Base-by-base conservation (phyloP, 2,797 vertebrate species). In the Galago senegalensis region DNA sequence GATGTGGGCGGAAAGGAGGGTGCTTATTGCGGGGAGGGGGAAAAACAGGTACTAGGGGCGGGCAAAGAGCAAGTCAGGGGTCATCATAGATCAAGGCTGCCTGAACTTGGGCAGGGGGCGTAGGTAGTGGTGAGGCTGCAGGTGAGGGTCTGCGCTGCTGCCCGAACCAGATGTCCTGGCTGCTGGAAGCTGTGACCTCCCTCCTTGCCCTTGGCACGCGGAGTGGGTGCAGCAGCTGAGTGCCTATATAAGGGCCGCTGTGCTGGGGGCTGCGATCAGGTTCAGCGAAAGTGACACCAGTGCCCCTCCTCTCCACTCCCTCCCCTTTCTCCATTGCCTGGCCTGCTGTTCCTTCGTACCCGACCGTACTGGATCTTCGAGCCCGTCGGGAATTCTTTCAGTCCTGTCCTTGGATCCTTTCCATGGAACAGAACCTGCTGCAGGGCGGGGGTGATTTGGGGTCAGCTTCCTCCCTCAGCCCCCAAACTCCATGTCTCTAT, bases 191-290 rank as follows among this genome's bases (percentile, higher is more conserved):
- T 10, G 1, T 96, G 95, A 97, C 96, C 96, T 96, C 96, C 46
- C 83, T 75, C 27, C 72, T 49, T 88, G 95, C 69, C 96, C 97
- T 97, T 98, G 97, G 87, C 91, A 20, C 21, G 11, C 16, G 1
- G 43, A 79, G 79, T 21, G 4, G 17, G 43, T 72, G 46, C 77
- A 2, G 65, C 96, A 89, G 95, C 90, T 43, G 25, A 25, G 84
- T 95, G 96, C 90, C 97, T 96, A 97, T 97, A 97, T 97, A 96
- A 97, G 97, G 97, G 49, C 95, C 13, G 43, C 65, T 1, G 14
- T 34, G 53, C 87, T 37, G 87, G 95, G 93, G 89, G 75, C 73
- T 63, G 83, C 31, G 86, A 92, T 96, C 89, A 73, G 84, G 77
- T 93, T 93, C 69, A n/a, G 53, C 43, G 73, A 97, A 95, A 87